phyloP scores from a whole-genome alignment of 1,140 invertebrate species.

The Drosophila kanapiae region DNA sequence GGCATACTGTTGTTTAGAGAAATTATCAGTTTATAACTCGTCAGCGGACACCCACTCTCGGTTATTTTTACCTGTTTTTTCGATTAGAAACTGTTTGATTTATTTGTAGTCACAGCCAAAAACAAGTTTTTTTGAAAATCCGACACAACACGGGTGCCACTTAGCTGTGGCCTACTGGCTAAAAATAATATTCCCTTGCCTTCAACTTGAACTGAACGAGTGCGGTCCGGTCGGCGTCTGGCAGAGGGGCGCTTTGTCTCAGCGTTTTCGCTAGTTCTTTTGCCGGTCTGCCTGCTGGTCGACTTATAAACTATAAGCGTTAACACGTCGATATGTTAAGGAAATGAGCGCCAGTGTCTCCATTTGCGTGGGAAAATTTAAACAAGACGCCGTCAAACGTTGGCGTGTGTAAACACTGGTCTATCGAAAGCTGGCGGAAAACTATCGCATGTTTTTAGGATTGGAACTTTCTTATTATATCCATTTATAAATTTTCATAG shows the following conservation, averaged over 20 bases:
- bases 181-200: conserved; percentile 56
- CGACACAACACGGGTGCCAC: conserved; percentile 32
- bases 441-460: neutral
- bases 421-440: neutral
- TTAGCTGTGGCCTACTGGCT: conserved; percentile 58
- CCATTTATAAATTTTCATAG: too few relatives aligned
- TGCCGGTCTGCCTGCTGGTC: neutral
- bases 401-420: conserved; percentile 1
- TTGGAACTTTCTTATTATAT: too few relatives aligned
- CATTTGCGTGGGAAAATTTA: neutral
- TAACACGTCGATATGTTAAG: neutral
- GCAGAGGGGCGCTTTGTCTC: neutral
- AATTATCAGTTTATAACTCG: conserved; percentile 3
- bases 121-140: conserved; percentile 22
- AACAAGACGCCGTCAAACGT: neutral
- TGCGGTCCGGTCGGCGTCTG: conserved; percentile 9
- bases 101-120: conserved; percentile 40
- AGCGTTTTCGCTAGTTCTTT: neutral
- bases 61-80: conserved; percentile 22
- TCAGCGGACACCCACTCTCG: conserved; percentile 13
- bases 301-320: neutral
- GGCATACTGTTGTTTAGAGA: conserved; percentile 88
- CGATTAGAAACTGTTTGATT: conserved; percentile 26
- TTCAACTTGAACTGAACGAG: conserved; percentile 55
- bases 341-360: neutral